Evolutionary conservation across 2,113 vertebrate species (phyloP).

Genomic region (Microtus montanus): DNA sequence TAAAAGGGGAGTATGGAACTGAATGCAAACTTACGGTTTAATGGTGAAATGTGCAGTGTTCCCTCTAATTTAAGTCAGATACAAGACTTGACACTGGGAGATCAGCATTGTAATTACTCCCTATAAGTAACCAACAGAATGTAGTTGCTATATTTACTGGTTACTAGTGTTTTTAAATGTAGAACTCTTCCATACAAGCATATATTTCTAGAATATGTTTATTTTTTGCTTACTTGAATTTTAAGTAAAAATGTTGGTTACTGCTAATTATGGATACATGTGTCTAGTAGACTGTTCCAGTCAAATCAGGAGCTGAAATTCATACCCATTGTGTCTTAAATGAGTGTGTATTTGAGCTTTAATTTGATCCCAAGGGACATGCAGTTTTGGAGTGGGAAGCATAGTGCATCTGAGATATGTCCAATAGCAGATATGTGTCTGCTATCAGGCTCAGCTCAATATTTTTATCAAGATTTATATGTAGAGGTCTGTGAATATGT

Average conservation of each 20-base stretch:
- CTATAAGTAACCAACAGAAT: neutral
- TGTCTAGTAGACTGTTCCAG: neutral
- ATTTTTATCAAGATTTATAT: neutral
- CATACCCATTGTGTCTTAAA: accelerated
- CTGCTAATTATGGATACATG: too few species aligned
- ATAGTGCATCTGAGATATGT: neutral
- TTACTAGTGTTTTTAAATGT: neutral
- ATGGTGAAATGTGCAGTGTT: neutral
- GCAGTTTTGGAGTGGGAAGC: neutral
- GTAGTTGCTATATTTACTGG: neutral
- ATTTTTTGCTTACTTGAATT: neutral
- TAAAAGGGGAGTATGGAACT: neutral
- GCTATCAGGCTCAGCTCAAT: neutral
- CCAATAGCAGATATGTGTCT: neutral
- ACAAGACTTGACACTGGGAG: too few species aligned
- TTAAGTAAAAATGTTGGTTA: neutral
- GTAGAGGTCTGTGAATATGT: neutral
- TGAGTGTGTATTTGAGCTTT: neutral
- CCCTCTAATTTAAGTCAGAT: too few species aligned
- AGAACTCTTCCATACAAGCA: neutral
- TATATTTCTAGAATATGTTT: neutral
- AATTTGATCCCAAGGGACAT: neutral
- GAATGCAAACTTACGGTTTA: neutral
- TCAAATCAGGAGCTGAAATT: neutral
- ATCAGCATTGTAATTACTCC: neutral